phyloP scores from a whole-genome alignment of 2,888 invertebrate genomes.

The Phytoseiulus persimilis region DNA sequence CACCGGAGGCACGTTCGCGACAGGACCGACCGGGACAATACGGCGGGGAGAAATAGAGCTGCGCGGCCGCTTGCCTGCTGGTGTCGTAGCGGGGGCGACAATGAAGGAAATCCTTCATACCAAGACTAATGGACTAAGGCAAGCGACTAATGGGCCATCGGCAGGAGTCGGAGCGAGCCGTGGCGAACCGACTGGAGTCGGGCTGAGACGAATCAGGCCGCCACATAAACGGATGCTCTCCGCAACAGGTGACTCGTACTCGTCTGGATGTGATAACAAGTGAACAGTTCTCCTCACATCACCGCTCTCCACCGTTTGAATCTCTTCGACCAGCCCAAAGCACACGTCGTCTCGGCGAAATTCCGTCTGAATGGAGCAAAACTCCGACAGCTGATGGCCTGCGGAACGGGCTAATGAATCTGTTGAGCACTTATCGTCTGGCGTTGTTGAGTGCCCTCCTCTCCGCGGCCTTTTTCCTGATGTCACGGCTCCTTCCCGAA shows the following conservation, averaged over 20 bases:
- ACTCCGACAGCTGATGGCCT: no score
- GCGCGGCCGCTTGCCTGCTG: not conserved
- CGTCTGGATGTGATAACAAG: no score
- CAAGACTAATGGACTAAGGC: not conserved
- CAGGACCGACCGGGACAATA: not conserved
- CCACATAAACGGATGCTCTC: not conserved
- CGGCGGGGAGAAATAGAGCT: not conserved
- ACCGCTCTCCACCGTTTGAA: no score
- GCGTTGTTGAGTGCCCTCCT: not conserved
- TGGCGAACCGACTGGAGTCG: not conserved
- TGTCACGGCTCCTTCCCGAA: not conserved
- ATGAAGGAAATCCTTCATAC: not conserved
- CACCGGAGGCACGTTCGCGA: not conserved
- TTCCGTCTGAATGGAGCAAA: no score
- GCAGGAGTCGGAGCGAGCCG: not conserved
- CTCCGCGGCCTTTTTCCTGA: not conserved
- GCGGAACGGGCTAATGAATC: no score
- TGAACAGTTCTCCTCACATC: no score
- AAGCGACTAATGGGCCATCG: not conserved
- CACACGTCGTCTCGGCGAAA: no score
- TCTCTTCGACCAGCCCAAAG: no score
- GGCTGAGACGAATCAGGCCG: not conserved
- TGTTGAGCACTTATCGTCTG: not conserved
- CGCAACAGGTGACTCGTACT: no score
- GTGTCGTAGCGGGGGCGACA: not conserved